Percentiles rank a stretch among this genome's conserved stretches.
Evolutionary conservation across 2,113 vertebrate genomes (phyloP).

Genomic region (Fulica atra): DNA sequence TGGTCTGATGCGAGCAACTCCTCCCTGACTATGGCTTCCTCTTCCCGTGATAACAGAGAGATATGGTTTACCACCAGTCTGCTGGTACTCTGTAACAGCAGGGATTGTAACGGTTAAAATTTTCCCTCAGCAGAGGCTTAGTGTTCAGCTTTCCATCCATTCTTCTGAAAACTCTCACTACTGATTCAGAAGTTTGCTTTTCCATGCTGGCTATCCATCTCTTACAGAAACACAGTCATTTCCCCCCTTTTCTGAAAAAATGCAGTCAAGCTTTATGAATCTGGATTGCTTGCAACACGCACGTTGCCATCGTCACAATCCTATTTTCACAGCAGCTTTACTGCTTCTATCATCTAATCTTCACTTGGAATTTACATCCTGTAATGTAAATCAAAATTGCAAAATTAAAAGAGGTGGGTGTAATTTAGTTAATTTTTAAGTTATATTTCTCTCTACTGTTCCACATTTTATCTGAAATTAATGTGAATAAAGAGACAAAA

Average conservation of each 20-base stretch:
- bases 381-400: neutral
- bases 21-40: conserved; percentile 97
- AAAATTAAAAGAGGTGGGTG: neutral
- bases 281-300: neutral
- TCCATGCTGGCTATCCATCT: neutral
- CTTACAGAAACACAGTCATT: neutral
- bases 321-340: neutral
- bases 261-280: neutral
- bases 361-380: neutral
- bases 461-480: neutral
- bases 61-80: conserved; percentile 85
- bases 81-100: conserved; percentile 83
- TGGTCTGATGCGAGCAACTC: conserved; percentile 94
- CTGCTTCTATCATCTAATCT: neutral
- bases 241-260: neutral
- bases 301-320: neutral
- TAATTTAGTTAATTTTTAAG: neutral
- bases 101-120: conserved; percentile 47
- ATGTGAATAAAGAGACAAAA: neutral
- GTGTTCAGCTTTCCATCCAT: neutral
- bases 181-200: neutral
- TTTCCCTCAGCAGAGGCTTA: neutral
- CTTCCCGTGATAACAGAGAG: conserved; percentile 95
- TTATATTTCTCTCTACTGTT: neutral
- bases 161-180: neutral